A percentile compares a stretch with the other conserved stretches of the same genome.
Conservation (phyloP, 2,797 vertebrate species). For the Hemitrygon akajei region DNA sequence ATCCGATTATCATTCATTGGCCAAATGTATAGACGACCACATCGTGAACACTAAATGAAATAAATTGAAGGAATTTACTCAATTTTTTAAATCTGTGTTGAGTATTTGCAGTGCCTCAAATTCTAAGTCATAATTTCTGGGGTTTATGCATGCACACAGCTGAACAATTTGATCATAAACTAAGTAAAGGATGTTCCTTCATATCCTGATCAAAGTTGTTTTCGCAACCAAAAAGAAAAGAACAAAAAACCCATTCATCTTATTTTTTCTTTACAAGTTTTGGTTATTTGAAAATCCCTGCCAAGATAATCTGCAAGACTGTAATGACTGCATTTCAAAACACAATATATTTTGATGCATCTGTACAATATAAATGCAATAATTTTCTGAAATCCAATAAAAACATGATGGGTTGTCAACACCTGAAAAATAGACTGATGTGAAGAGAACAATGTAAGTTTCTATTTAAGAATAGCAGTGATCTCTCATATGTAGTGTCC, state of each 20-base stretch:
- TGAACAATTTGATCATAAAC: no score
- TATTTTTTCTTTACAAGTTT: background rate
- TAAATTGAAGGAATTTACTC: no score
- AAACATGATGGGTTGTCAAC: background rate
- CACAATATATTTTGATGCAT: background rate
- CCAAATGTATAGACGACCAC: no score
- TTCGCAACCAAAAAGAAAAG: background rate
- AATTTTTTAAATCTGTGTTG: no score
- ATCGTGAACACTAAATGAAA: no score
- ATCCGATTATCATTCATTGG: no score
- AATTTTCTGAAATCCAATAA: background rate
- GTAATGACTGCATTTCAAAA: background rate
- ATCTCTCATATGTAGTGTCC: background rate
- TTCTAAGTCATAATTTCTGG: no score
- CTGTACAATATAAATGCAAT: background rate
- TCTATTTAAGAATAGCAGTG: background rate
- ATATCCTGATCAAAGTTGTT: background rate
- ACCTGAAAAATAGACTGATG: background rate
- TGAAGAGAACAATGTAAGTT: background rate
- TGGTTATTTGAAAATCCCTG: background rate
- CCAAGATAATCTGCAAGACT: background rate
- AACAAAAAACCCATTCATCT: background rate
- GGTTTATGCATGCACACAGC: no score
- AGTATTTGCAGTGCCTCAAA: no score
- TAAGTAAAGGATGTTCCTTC: background rate